Conservation (phyloP, 2,797 vertebrate genomes). For the Eulemur coronatus region DNA sequence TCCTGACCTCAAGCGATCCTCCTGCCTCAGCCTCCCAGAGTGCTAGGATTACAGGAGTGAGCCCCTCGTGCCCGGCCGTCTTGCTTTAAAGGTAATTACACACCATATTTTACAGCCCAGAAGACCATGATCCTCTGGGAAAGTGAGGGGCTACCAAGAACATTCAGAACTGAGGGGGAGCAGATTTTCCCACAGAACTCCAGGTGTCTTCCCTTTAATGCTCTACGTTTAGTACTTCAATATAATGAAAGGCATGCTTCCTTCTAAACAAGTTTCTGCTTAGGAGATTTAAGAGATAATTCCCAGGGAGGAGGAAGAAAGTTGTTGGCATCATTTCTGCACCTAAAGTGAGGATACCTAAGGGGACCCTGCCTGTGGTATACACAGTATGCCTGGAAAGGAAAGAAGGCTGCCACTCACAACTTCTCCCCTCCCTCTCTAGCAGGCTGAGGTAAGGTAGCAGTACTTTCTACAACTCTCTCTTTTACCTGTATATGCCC, state of each 20-base stretch:
- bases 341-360: neutral
- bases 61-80: too few species aligned
- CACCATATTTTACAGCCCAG: neutral
- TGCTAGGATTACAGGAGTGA: neutral
- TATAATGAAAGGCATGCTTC: neutral
- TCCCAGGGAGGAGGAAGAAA: neutral
- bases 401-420: neutral
- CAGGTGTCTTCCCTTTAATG: neutral
- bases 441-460: neutral
- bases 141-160: neutral
- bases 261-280: conserved; percentile 32
- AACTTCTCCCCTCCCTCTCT: neutral
- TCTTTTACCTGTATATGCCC: conserved; percentile 6
- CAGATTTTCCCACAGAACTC: neutral
- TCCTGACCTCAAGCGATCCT: neutral
- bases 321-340: neutral
- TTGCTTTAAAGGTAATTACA: conserved; percentile 20
- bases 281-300: neutral
- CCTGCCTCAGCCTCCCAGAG: neutral
- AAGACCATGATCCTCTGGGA: neutral
- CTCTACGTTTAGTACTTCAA: neutral
- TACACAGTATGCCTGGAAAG: neutral
- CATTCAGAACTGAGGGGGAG: neutral
- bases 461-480: neutral
- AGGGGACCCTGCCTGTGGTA: neutral